Base-by-base conservation (phyloP, 1,140 invertebrate genomes). In the Acromyrmex heyeri region DNA sequence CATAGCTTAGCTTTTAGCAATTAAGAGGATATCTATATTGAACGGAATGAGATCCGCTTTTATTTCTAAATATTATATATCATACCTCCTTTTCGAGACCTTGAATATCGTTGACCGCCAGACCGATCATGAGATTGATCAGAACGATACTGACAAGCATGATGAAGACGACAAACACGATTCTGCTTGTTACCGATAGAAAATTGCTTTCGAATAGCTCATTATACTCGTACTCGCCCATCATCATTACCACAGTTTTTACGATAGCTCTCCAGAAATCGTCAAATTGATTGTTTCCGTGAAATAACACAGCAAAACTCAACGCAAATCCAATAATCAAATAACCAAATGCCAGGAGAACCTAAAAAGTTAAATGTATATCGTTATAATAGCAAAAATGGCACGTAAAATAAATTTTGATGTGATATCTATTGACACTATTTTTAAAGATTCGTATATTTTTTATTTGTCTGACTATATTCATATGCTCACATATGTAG, bases 91-190 rank as follows among this genome's bases (percentile, higher is more conserved):
- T 95, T 92, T 96, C 95, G 70, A 97, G 93, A 85, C 95, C 95
- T 89, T 96, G 96, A 30, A 97, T 96, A 88, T 97, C 96, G 87
- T 96, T 97, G 18, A 97, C 96, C 50, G 96, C 96, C 50, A 97
- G 94, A 88, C 96, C 96, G 10, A 97, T 96, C 93, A 97, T 95
- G 34, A 90, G 88, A 64, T 90, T 90, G 34, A 90, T 90, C 67
- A 97, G 92, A 3, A 97, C 96, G 62, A 97, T 96, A 57, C 96
- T 96, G n/a, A 96, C 96, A n/a, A 97, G 91, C 55, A 97, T 95
- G 4, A 96, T 93, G 86, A 97, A 97, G 44, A 96, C 86, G 3
- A 97, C 89, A 88, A 97, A 97, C 16, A 97, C 95, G 12, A 96
- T 83, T 62, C 96, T 94, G 3, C 95, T 92, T 79, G 96, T 94